Evolutionary conservation across 2,113 vertebrate genomes (phyloP), one percentile per base, ranked within the genome.

Genomic region (Corythaeola cristata): DNA sequence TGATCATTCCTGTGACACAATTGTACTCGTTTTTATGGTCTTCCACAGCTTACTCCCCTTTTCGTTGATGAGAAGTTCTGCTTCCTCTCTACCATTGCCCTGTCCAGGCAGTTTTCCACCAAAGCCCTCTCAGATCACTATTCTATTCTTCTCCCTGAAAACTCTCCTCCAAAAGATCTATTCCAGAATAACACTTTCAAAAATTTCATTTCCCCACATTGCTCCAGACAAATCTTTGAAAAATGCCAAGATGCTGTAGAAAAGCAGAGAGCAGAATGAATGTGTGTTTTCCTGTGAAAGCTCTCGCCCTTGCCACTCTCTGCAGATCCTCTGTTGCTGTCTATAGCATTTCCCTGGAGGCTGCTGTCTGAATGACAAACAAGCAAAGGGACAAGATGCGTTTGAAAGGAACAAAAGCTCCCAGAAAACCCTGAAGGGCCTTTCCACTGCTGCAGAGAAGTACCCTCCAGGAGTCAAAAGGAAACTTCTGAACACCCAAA

Each of bases 331-430:
- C 62, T 60, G n/a, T 66, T 89, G 26, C 75, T 81, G 37, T 94
- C 84, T 88, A 18, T 53, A 80, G 49, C 75, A 72, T 95, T 93
- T 94, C 78, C 85, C 95, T 94, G 73, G 85, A 91, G 95, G 88
- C 67, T 93, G 28, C 83, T 83, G 39, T 91, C 81, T 91, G 90
- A 86, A 82, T 92, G 94, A 89, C 85, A 96, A 96, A 93, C 74
- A 94, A 95, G 30, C 4, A 8, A 95, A 95, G 74, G 88, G 89
- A 93, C 72, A 93, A 94, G 62, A 87, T 3, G 8, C 23, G 35
- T 89, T 75, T 59, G 80, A 86, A 95, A 95, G 76, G 45, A 95
- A 86, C 44, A 88, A 96, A 96, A 88, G 14, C 50, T 86, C 58
- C 33, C 35, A 93, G 81, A 84, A 94, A 77, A 73, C 73, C 64